A percentile compares a stretch with the other conserved stretches of the same genome.
These are phyloP conservation scores for Mystacides longicornis DNA, from an alignment of 2,888 invertebrate species.

Conservation along the genomic window DNA sequence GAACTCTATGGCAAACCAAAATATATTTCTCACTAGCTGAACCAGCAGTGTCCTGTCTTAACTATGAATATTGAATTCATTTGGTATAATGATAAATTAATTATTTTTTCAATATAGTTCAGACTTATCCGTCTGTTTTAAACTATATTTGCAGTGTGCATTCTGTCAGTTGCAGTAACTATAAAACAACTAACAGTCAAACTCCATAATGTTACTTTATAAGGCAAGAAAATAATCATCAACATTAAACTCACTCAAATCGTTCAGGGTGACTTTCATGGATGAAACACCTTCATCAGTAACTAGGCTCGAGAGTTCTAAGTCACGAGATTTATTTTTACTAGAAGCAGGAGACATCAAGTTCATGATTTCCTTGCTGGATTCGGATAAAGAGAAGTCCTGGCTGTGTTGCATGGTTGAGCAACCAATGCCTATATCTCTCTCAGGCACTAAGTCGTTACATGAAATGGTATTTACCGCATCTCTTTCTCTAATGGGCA, in stretches of 20 bases:
- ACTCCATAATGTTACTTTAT: too few relatives aligned
- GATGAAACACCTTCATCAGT: conserved; percentile 21
- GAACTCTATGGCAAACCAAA: too few relatives aligned
- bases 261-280: conserved; percentile 13
- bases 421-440: not conserved
- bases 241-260: conserved; percentile 22
- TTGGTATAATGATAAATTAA: too few relatives aligned
- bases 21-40: too few relatives aligned
- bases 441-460: not conserved
- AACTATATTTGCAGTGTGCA: too few relatives aligned
- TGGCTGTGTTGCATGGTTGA: not conserved
- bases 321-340: conserved; percentile 3
- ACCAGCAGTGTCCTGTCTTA: too few relatives aligned
- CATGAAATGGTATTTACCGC: not conserved
- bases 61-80: too few relatives aligned
- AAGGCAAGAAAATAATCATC: too few relatives aligned
- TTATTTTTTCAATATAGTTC: too few relatives aligned
- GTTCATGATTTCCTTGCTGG: conserved; percentile 21
- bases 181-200: too few relatives aligned
- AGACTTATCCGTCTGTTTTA: too few relatives aligned
- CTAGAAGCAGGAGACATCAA: conserved; percentile 18
- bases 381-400: conserved; percentile 2
- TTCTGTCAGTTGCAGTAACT: not conserved
- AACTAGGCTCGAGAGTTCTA: not conserved
- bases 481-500: conserved; percentile 13